A percentile compares a stretch with the other conserved stretches of the same genome.
phyloP scores from a whole-genome alignment of 2,797 vertebrate genomes.

The Pitangus sulphuratus region DNA sequence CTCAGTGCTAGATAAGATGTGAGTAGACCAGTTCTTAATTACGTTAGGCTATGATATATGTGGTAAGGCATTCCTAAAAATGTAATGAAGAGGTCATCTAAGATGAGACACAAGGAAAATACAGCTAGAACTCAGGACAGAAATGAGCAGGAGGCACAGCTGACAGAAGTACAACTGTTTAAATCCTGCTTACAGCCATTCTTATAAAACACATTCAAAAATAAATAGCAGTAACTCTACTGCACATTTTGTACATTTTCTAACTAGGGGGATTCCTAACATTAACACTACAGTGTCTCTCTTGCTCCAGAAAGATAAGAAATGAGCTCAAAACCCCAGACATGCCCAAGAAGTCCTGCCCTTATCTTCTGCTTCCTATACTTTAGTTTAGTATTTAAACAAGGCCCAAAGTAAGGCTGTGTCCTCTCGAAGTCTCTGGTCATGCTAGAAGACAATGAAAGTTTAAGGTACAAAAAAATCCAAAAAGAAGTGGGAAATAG shows the following conservation, averaged over 20 bases:
- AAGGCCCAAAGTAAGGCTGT: neutral
- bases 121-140: neutral
- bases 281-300: neutral
- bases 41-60: neutral
- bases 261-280: neutral
- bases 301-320: neutral
- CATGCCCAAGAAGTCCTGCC: neutral
- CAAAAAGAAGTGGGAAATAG: neutral
- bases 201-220: neutral
- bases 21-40: conserved; percentile 9
- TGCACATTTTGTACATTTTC: neutral
- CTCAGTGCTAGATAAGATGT: neutral
- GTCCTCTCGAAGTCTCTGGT: neutral
- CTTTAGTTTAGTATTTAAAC: neutral
- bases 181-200: neutral
- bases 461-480: neutral
- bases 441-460: neutral
- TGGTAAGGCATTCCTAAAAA: conserved; percentile 10
- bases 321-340: neutral
- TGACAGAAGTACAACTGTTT: neutral
- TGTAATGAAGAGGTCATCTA: neutral
- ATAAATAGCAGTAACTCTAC: neutral
- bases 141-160: neutral
- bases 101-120: neutral
- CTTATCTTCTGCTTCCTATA: neutral